Base-by-base conservation (phyloP, 2,113 vertebrate species). In the Syrrhaptes paradoxus region DNA sequence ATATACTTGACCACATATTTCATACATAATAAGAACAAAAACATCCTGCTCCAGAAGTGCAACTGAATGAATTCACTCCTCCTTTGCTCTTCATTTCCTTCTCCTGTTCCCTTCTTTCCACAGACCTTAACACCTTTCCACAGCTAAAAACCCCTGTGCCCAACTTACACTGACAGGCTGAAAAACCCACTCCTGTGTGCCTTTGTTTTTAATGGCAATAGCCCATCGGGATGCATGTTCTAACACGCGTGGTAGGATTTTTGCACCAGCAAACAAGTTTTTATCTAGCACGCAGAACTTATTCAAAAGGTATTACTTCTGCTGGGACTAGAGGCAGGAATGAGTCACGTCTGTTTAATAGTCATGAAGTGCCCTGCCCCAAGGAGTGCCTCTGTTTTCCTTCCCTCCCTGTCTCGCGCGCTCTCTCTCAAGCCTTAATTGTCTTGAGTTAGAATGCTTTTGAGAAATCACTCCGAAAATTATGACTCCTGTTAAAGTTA, bases 331-430 rank as follows among this genome's bases (percentile, higher is more conserved):
- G 90, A 96, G 96, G 82, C 78, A 51, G 81, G 83, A 71, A 74
- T 98, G 98, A 98, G 94, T 98, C 98, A 98, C 43, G 5, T 66
- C 77, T 72, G 66, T 82, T 97, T 71, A 76, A 86, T 61, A 91
- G 68, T 54, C 87, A 91, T 78, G 73, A 83, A 61, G 89, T 70
- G 96, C 97, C 97, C 97, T 95, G 87, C 98, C 98, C 97, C 93
- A 96, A 95, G 98, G 98, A 74, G 96, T 81, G 95, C 94, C 94
- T 93, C 91, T 90, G 72, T 95, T 97, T 96, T 91, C 81, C 85
- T 94, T 91, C 85, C 92, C 91, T 83, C 78, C 93, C 87, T 93
- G 91, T 92, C 95, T 92, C 70, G 19, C 62, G 2, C 36, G 1
- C 93, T 84, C 41, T 80, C 95, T 97, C 89, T 94, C 93, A 96